Conservation (phyloP, 1,140 invertebrate species). For the Leptinotarsa undecemlineata region DNA sequence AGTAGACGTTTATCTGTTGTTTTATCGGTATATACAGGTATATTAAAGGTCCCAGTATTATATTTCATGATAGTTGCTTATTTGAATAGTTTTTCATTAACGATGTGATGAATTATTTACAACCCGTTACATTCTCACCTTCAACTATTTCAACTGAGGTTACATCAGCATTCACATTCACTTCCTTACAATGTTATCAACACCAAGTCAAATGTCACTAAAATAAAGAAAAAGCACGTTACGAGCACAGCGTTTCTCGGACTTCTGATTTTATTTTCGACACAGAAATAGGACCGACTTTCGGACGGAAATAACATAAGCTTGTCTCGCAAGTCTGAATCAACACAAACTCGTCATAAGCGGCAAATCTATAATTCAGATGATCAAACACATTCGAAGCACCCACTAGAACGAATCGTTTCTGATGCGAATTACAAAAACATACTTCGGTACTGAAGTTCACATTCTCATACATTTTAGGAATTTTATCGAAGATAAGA, state of each 20-base stretch:
- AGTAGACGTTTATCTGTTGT: too few species aligned
- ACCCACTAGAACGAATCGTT: background rate
- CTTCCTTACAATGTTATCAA: background rate
- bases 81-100: too few species aligned
- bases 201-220: constrained; percentile 2
- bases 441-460: too few species aligned
- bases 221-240: constrained; percentile 22
- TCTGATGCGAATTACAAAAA: too few species aligned
- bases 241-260: constrained; percentile 14
- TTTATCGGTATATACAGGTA: too few species aligned
- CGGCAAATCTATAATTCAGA: constrained; percentile 30
- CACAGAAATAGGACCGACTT: constrained; percentile 41
- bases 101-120: too few species aligned
- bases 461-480: too few species aligned
- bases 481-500: too few species aligned
- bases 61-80: too few species aligned
- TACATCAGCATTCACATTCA: background rate
- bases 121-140: too few species aligned
- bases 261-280: constrained; percentile 41
- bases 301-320: constrained; percentile 42
- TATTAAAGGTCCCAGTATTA: too few species aligned
- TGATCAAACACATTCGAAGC: constrained; percentile 29
- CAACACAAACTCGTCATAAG: constrained; percentile 25
- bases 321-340: constrained; percentile 33
- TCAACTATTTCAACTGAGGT: background rate